Base-by-base conservation (phyloP, 2,113 vertebrate species). In the Ctenomys sociabilis region DNA sequence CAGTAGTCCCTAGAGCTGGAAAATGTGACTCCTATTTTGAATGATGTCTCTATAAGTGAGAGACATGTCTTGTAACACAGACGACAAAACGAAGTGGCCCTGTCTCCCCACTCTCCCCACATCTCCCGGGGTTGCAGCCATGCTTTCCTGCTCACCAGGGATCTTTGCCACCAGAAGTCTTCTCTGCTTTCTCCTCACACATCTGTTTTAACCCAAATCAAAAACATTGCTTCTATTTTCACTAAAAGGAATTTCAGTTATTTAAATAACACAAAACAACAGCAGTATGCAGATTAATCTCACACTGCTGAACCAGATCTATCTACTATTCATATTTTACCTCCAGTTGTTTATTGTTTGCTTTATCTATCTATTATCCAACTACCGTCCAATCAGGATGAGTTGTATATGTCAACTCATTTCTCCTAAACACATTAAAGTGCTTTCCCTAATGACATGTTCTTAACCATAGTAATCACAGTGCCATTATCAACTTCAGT, bases 1-100 rank as follows among this genome's bases (percentile, higher is more conserved):
- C 97, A 98, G 91, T 88, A 98, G 92, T 96, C 90, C 45, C 12
- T 80, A 92, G 94, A 98, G 84, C 75, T 80, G 24, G 17, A 85
- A 96, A 97, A 96, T 89, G 10, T 70, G 80, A 10, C 81, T 93
- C 91, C 91, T 96, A 94, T 66, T 97, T 97, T 97, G 87, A 80
- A 94, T 22, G 49, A 75, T 75, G 32, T 68, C 88, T 87, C 30
- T 45, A 1, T 54, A 73, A 84, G 45, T 73, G 7, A 61, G 54
- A 64, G 75, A 45, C 1, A 6, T 45, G 43, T 59, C 37, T 78
- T 11, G 19, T 7, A 37, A 9, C 35, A 59, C 28, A 85, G 40
- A 72, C 28, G 35, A 37, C 12, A 7, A 59, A 24, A 10, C 19
- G n/a, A 32, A 61, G 2, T 61, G 28, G 26, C 35, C 81, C 59